Evolutionary conservation across 30 jellyfish, hydroid and myxozoan genomes (phyloP).

Genomic region (Hydra vulgaris): DNA sequence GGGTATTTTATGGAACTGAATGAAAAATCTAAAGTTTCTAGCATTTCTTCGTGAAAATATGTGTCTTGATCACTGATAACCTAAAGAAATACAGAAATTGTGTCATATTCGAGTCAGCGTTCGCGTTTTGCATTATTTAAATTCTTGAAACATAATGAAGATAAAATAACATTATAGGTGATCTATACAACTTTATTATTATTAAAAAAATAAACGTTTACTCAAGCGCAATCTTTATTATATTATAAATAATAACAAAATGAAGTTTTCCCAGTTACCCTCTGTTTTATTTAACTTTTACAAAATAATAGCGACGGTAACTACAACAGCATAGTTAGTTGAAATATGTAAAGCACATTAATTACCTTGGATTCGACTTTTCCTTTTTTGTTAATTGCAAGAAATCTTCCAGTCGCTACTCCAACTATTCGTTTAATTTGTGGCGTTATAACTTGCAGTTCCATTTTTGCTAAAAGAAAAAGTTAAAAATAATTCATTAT

Average conservation of each 20-base stretch:
- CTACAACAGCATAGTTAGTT: too few species aligned
- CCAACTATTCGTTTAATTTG: constrained; percentile 55
- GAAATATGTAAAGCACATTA: not conserved
- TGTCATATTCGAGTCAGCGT: too few species aligned
- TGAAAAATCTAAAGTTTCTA: constrained; percentile 7
- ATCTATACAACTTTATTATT: not conserved
- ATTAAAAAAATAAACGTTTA: too few species aligned
- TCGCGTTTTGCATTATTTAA: too few species aligned
- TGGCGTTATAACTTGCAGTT: constrained; percentile 54
- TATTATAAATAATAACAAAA: too few species aligned
- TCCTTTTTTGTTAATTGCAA: constrained; percentile 67
- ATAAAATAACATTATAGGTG: not conserved
- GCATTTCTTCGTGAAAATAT: constrained; percentile 23
- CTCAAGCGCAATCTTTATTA: not conserved
- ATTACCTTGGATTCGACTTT: constrained; percentile 69
- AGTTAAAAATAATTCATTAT: not conserved
- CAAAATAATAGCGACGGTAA: not conserved
- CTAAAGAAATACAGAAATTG: not conserved
- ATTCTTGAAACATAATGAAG: not conserved
- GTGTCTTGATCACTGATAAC: constrained; percentile 22
- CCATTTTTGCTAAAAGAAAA: constrained; percentile 47
- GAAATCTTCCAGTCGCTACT: constrained; percentile 53
- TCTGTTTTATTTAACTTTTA: not conserved
- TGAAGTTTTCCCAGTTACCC: not conserved
- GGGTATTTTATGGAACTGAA: constrained; percentile 34